phyloP scores from a whole-genome alignment of 2,888 invertebrate genomes.

The Cantharis rufa region DNA sequence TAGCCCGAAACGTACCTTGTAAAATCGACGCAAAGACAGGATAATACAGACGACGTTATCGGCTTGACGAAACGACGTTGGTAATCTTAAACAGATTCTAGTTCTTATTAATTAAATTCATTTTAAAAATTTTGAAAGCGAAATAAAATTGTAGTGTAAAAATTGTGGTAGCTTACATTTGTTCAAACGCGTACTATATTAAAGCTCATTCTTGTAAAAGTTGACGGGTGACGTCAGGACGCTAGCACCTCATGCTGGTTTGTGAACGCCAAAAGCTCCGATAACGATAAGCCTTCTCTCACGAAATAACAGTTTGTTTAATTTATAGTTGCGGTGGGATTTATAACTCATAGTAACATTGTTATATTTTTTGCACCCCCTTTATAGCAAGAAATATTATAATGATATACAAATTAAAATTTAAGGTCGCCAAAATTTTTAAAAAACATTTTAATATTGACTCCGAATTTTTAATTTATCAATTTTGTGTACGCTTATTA shows the following conservation, averaged over 20 bases:
- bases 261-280: conserved; percentile 49
- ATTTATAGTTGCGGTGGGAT: conserved; percentile 53
- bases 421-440: not conserved
- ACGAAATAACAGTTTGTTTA: conserved; percentile 55
- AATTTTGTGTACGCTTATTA: not conserved
- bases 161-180: conserved; percentile 11
- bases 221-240: conserved; percentile 34
- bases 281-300: conserved; percentile 54
- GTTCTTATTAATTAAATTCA: not conserved
- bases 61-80: not conserved
- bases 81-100: not conserved
- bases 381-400: conserved; percentile 22
- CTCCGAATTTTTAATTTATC: not conserved
- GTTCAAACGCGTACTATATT: conserved; percentile 11
- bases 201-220: conserved; percentile 23
- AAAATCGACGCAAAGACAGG: not conserved
- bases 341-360: conserved; percentile 54
- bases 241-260: conserved; percentile 43
- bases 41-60: not conserved
- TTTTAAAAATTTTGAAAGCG: too few species aligned
- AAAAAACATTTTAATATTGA: not conserved
- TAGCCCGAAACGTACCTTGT: not conserved
- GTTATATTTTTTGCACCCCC: conserved; percentile 38
- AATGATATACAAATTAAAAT: conserved; percentile 9
- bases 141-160: not conserved